A percentile compares a stretch with the other conserved stretches of the same genome.
These are phyloP conservation scores for Euschistus heros DNA, from an alignment of 1,140 invertebrate genomes.

Conservation along the genomic window DNA sequence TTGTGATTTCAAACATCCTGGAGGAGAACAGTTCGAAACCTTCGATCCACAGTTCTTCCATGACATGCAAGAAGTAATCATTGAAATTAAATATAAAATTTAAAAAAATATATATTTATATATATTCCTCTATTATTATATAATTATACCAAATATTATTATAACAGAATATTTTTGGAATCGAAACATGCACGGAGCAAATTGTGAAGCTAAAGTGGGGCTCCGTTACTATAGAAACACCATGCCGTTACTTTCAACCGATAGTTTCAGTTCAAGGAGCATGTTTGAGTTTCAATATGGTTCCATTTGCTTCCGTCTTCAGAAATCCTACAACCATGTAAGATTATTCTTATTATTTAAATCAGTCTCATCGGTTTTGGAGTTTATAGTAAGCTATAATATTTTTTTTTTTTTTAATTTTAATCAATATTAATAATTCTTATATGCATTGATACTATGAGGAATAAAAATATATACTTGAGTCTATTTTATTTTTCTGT, in stretches of 20 bases:
- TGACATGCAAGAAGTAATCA: slow-evolving; percentile 11
- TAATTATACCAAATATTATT: too few relatives aligned
- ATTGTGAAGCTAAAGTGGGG: neutral
- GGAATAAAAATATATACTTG: too few relatives aligned
- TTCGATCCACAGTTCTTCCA: neutral
- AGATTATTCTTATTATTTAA: too few relatives aligned
- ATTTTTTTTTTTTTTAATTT: too few relatives aligned
- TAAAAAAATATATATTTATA: neutral
- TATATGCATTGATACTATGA: too few relatives aligned
- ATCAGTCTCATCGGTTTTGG: too few relatives aligned
- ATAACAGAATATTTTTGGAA: neutral
- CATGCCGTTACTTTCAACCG: slow-evolving; percentile 26
- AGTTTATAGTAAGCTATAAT: too few relatives aligned
- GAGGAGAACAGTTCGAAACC: neutral
- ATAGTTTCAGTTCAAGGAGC: slow-evolving; percentile 23
- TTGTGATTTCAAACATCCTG: neutral
- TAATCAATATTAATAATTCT: too few relatives aligned
- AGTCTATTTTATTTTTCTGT: too few relatives aligned
- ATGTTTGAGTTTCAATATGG: slow-evolving; percentile 29
- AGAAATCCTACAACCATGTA: slow-evolving; percentile 8
- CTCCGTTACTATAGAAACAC: neutral
- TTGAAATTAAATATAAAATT: neutral
- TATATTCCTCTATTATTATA: neutral
- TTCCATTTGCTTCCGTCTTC: slow-evolving; percentile 24
- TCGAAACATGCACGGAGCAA: neutral